Base-by-base conservation (phyloP, 2,888 invertebrate species). In the Epsilonema sp. region DNA sequence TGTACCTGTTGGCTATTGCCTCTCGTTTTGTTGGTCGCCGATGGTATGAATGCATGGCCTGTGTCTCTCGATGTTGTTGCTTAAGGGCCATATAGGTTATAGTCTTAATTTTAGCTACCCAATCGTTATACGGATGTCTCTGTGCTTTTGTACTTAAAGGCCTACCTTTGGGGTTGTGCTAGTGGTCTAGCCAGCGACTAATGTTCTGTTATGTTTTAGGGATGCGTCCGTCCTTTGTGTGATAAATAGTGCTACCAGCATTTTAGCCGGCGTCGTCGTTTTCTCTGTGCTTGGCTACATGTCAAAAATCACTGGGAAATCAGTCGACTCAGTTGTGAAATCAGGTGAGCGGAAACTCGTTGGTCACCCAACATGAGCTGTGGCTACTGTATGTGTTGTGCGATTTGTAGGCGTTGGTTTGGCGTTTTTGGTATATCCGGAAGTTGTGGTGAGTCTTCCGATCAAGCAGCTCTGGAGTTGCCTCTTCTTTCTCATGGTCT, bases 351-450 rank as follows among this genome's bases (percentile, higher is more conserved):
- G 5, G n/a, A n/a, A n/a, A n/a, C n/a, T n/a, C n/a, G n/a, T n/a
- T n/a, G n/a, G n/a, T n/a, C n/a, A n/a, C n/a, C n/a, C n/a, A n/a
- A n/a, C n/a, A n/a, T n/a, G n/a, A n/a, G n/a, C n/a, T n/a, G n/a
- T n/a, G n/a, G n/a, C n/a, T n/a, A n/a, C n/a, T n/a, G n/a, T n/a
- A n/a, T n/a, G n/a, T n/a, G n/a, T n/a, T n/a, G n/a, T n/a, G n/a
- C n/a, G 8, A 8, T 41, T 36, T 46, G 3, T 46, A 52, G 57
- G 62, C 2, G 65, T 65, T 24, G 66, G 66, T 13, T 50, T 66
- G 40, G 65, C 66, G 1, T 66, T 67, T 52, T 49, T 67, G 19
- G 65, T 60, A 1, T 67, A 66, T 46, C 66, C 66, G 2, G 66
- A 67, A 55, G 66, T 65, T 3, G 64, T 65, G 1, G 54, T 57